Conservation (phyloP, 2,797 vertebrate genomes). For the Acipenser oxyrinchus region DNA sequence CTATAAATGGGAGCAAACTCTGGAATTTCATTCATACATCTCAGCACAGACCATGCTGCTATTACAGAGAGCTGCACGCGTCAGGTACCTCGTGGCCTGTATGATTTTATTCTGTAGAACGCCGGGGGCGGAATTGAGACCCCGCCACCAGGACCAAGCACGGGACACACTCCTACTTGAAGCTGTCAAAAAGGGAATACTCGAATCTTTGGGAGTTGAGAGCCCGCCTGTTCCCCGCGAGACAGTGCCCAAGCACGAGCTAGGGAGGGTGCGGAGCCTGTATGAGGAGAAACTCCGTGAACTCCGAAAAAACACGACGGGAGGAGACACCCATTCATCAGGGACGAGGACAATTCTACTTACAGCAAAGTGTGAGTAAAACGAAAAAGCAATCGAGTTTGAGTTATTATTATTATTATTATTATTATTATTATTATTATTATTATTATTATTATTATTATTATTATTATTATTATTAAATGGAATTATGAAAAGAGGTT, state of each 20-base stretch:
- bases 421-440: no score
- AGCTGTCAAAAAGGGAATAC: constrained; percentile 60
- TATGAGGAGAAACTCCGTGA: constrained; percentile 46
- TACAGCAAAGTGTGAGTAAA: constrained; percentile 53
- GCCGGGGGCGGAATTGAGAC: constrained; percentile 29
- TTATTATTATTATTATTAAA: no score
- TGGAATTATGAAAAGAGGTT: no score
- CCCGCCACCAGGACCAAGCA: constrained; percentile 14
- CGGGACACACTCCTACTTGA: constrained; percentile 46
- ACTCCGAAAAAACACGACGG: constrained; percentile 41
- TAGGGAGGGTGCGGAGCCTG: constrained; percentile 44
- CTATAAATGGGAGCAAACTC: constrained; percentile 59
- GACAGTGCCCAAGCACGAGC: constrained; percentile 36
- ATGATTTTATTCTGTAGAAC: constrained; percentile 26
- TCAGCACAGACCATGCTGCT: constrained; percentile 27
- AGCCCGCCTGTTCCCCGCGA: constrained; percentile 23
- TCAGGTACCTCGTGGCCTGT: constrained; percentile 19
- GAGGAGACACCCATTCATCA: neutral
- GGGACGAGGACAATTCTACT: constrained; percentile 34
- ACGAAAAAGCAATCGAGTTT: no score
- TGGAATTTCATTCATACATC: constrained; percentile 52
- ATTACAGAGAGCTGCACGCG: constrained; percentile 38
- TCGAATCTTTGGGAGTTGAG: constrained; percentile 52
- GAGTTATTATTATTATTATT: no score
- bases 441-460: no score